These are phyloP conservation scores for Thamnaconus septentrionalis DNA, from an alignment of 2,113 vertebrate genomes.

Conservation along the genomic window DNA sequence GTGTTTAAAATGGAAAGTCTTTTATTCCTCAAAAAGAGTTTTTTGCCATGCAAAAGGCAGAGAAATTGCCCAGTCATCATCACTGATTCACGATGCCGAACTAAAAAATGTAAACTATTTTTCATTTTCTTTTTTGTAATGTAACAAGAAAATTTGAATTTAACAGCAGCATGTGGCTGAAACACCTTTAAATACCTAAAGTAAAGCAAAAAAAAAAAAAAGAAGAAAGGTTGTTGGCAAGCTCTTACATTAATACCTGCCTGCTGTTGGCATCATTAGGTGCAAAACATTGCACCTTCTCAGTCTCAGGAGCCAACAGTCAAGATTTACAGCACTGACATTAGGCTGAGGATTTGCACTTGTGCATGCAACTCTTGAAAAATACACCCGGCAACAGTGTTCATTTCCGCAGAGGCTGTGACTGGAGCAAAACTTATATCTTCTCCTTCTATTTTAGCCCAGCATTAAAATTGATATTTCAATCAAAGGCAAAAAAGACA, in stretches of 20 bases:
- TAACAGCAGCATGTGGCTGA: too few relatives aligned
- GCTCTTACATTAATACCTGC: neutral
- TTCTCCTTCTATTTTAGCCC: neutral
- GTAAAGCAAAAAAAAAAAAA: too few relatives aligned
- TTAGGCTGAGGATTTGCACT: constrained; percentile 11
- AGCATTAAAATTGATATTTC: neutral
- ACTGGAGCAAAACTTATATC: constrained; percentile 1
- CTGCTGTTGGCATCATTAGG: neutral
- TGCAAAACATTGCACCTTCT: neutral
- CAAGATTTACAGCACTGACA: neutral
- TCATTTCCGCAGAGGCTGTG: constrained; percentile 1
- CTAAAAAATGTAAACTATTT: too few relatives aligned
- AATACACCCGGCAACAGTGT: constrained; percentile 3
- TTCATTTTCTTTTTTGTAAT: too few relatives aligned
- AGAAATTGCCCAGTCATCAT: too few relatives aligned
- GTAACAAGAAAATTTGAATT: too few relatives aligned
- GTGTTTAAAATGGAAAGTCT: too few relatives aligned
- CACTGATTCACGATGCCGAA: too few relatives aligned
- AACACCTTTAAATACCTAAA: too few relatives aligned
- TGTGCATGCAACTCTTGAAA: constrained; percentile 10
- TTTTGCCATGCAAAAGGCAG: too few relatives aligned
- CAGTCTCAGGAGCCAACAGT: neutral
- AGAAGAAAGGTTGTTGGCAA: too few relatives aligned
- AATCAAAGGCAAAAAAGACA: constrained; percentile 2
- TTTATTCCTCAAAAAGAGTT: too few relatives aligned